These are phyloP conservation scores for Melipona bicolor DNA, from an alignment of 2,888 invertebrate genomes.

Conservation along the genomic window DNA sequence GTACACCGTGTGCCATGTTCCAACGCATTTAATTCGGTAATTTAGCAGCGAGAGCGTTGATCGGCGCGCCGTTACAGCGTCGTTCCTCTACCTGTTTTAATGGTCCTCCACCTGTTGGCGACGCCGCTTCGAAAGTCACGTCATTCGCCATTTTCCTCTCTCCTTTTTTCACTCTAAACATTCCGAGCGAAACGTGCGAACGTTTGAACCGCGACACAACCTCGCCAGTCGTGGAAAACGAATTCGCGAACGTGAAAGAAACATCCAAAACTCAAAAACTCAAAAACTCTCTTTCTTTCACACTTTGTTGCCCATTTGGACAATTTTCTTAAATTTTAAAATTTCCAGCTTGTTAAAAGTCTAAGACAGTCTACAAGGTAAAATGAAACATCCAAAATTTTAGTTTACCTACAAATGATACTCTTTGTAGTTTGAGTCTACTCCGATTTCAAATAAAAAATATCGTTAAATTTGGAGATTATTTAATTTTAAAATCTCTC, in stretches of 20 bases:
- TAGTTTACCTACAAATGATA: too few relatives aligned
- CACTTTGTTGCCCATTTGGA: too few relatives aligned
- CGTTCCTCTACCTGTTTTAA: constrained; percentile 57
- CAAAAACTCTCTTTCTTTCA: not conserved
- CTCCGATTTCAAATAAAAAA: too few relatives aligned
- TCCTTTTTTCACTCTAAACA: constrained; percentile 26
- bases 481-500: too few relatives aligned
- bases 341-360: too few relatives aligned
- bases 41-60: constrained; percentile 57
- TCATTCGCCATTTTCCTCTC: constrained; percentile 45
- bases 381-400: too few relatives aligned
- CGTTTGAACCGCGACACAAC: not conserved
- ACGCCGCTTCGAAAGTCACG: constrained; percentile 49
- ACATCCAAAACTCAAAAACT: not conserved
- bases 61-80: constrained; percentile 58
- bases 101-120: constrained; percentile 65
- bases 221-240: not conserved
- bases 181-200: not conserved
- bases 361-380: too few relatives aligned
- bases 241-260: not conserved
- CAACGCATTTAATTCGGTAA: constrained; percentile 57
- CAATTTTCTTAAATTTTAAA: too few relatives aligned
- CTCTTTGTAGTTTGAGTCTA: too few relatives aligned
- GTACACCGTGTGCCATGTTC: constrained; percentile 1
- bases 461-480: too few relatives aligned